Conservation (phyloP, 2,888 invertebrate genomes). For the Phortica magna region DNA sequence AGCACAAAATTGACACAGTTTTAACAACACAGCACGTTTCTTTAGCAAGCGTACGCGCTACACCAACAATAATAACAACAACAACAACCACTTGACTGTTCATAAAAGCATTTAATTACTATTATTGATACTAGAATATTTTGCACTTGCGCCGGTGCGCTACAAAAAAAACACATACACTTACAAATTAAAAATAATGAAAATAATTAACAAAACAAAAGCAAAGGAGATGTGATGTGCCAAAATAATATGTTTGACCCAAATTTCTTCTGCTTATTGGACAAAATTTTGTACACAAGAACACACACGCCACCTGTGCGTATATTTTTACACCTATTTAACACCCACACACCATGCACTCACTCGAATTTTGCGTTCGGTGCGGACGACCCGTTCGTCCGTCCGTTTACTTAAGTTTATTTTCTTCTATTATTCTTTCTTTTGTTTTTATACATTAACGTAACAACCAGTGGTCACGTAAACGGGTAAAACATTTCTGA, state of each 20-base stretch:
- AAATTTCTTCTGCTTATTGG: slow-evolving; percentile 13
- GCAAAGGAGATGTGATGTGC: neutral
- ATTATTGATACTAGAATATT: neutral
- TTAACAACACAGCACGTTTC: neutral
- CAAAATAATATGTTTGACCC: slow-evolving; percentile 21
- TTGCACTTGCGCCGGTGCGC: neutral
- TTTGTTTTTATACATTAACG: no score
- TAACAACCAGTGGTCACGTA: no score
- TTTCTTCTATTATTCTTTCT: neutral
- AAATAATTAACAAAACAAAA: neutral
- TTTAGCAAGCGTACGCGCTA: neutral
- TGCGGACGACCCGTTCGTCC: neutral
- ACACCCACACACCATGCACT: neutral
- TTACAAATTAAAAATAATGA: neutral
- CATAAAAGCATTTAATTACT: neutral
- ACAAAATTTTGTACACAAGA: slow-evolving; percentile 2
- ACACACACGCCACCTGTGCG: neutral
- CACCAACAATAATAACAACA: neutral
- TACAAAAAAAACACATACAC: neutral
- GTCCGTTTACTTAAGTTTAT: neutral
- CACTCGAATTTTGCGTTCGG: neutral
- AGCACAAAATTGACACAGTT: neutral
- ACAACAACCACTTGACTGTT: neutral
- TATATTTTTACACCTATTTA: neutral
- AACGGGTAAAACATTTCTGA: no score